Evolutionary conservation across 1,140 invertebrate species (phyloP), one percentile per base, ranked within the genome.

Genomic region (Dolichoris vasculosae): DNA sequence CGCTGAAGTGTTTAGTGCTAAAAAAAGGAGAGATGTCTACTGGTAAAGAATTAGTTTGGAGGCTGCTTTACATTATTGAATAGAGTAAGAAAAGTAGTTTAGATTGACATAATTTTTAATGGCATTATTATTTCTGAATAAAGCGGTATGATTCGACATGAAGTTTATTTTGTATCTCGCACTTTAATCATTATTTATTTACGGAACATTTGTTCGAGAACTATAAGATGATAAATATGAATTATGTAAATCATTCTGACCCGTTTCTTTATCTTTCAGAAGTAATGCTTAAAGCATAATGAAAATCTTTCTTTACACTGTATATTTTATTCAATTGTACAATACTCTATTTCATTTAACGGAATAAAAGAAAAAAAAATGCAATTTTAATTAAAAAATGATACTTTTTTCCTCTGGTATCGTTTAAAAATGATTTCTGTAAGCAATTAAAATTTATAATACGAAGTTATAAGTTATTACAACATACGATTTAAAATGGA

Each of bases 31-130:
- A 48, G 30, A 78, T 32, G 55, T 63, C 71, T 32, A 20, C 48
- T 20, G 46, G 23, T 20, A 40, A 82, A 73, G n/a, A 51, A 32
- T 51, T 46, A 73, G 32, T 67, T 30, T 51, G 2, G 2, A 26
- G 43, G 15, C 77, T 85, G 67, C 48, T 84, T 79, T 55, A 67
- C 83, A 73, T 85, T 85, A 80, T 80, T 20, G 26, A 80, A 55
- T 64, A 48, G 64, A 59, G n/a, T 30, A 55, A 59, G 23, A 59
- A 59, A 38, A 23, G 43, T 35, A 35, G 71, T 40, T 43, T 23
- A 32, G n/a, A 64, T 46, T 20, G 59, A 38, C 46, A 51, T 48
- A 11, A 78, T 67, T 84, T 77, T 84, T 76, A 76, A 76, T 55
- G 32, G 20, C 23, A 82, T 83, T 59, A 83, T 17, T 64, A 76